These are phyloP conservation scores for Iguana delicatissima DNA, from an alignment of 2,797 vertebrate species.

Conservation along the genomic window DNA sequence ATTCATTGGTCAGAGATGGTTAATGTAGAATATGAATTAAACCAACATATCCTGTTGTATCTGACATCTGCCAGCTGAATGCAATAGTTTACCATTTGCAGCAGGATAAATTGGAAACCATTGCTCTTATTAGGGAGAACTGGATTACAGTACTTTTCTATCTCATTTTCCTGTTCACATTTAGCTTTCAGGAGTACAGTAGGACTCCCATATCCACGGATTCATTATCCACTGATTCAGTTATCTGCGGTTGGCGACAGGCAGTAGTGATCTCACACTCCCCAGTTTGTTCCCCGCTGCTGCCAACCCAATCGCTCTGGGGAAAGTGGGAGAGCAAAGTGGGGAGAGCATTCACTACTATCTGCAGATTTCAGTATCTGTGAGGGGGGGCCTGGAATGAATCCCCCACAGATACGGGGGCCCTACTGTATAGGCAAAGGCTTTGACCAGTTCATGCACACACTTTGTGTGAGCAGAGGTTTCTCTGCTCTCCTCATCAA, in stretches of 20 bases:
- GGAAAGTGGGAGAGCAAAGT: too few species aligned
- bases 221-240: too few species aligned
- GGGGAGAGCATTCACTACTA: too few species aligned
- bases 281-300: too few species aligned
- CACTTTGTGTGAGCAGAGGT: not conserved
- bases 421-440: not conserved
- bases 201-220: too few species aligned
- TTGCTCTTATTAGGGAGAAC: not conserved
- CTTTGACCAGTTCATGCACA: not conserved
- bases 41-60: not conserved
- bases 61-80: not conserved
- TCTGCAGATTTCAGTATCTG: too few species aligned
- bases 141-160: not conserved
- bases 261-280: too few species aligned
- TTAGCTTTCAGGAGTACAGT: not conserved
- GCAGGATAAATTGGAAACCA: not conserved
- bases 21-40: not conserved
- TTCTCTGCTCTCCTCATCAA: not conserved
- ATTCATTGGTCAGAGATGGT: not conserved
- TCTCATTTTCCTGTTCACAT: not conserved
- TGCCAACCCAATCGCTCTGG: too few species aligned
- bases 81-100: not conserved
- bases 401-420: too few species aligned
- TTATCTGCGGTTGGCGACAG: too few species aligned
- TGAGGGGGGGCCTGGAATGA: too few species aligned